phyloP scores from a whole-genome alignment of 2,888 invertebrate genomes.

The Prosapia bicincta region DNA sequence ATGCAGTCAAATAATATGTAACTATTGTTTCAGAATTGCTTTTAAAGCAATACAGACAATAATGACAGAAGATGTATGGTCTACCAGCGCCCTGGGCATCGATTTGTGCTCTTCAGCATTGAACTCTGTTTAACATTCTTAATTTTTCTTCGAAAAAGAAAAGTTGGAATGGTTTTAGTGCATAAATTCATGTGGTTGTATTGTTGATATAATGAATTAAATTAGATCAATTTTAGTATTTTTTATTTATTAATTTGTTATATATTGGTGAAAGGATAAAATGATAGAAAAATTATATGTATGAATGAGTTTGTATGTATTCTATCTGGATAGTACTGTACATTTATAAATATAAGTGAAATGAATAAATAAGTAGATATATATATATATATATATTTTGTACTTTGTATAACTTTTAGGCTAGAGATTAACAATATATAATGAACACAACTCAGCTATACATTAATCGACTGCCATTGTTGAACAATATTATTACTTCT shows the following conservation, averaged over 20 bases:
- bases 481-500: too few relatives aligned
- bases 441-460: neutral
- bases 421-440: neutral
- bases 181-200: neutral
- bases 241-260: neutral
- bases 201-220: neutral
- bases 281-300: too few relatives aligned
- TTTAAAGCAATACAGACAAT: neutral
- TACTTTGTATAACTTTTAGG: neutral
- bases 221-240: neutral
- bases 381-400: too few relatives aligned
- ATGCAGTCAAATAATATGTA: neutral
- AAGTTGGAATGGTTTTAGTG: neutral
- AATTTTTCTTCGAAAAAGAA: too few relatives aligned
- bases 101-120: neutral
- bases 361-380: neutral
- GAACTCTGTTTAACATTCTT: neutral
- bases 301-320: too few relatives aligned
- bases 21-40: neutral
- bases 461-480: neutral
- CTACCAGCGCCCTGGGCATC: neutral
- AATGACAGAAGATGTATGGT: neutral
- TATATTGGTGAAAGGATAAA: neutral
- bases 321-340: neutral
- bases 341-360: neutral